Percentiles rank a stretch among this genome's conserved stretches.
These are phyloP conservation scores for Rhimphoctona megacephalus DNA, from an alignment of 2,888 invertebrate species.

Conservation along the genomic window DNA sequence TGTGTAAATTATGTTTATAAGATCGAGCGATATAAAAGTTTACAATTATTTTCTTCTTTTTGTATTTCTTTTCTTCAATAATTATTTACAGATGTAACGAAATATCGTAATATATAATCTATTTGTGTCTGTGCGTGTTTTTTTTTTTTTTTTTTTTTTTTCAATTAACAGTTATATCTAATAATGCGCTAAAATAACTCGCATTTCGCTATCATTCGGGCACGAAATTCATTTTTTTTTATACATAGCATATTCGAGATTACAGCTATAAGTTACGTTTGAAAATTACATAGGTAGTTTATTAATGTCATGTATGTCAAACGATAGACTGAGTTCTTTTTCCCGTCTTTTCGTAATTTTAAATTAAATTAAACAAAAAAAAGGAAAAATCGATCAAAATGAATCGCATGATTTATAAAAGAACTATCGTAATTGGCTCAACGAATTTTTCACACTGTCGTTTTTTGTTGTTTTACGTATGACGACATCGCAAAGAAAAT, in stretches of 20 bases:
- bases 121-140: constrained; percentile 7
- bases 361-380: constrained; percentile 30
- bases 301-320: constrained; percentile 66
- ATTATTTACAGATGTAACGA: constrained; percentile 66
- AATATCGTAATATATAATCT: constrained; percentile 58
- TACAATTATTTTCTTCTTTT: constrained; percentile 41
- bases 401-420: not conserved
- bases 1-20: constrained; percentile 72
- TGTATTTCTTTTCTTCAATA: constrained; percentile 39
- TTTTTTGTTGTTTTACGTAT: not conserved
- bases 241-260: constrained; percentile 59
- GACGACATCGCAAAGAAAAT: constrained; percentile 19
- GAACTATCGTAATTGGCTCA: not conserved
- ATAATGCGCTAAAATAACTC: constrained; percentile 70
- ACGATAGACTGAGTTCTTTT: constrained; percentile 61
- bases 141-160: constrained; percentile 37
- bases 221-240: constrained; percentile 68
- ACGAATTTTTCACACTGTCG: not conserved
- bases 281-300: constrained; percentile 37
- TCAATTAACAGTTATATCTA: constrained; percentile 55
- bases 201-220: constrained; percentile 69
- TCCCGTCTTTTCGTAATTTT: constrained; percentile 23
- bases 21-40: constrained; percentile 80
- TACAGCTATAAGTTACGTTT: constrained; percentile 57
- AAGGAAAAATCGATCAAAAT: constrained; percentile 7